phyloP scores from a whole-genome alignment of 2,113 vertebrate genomes.

The Urocitellus parryii region DNA sequence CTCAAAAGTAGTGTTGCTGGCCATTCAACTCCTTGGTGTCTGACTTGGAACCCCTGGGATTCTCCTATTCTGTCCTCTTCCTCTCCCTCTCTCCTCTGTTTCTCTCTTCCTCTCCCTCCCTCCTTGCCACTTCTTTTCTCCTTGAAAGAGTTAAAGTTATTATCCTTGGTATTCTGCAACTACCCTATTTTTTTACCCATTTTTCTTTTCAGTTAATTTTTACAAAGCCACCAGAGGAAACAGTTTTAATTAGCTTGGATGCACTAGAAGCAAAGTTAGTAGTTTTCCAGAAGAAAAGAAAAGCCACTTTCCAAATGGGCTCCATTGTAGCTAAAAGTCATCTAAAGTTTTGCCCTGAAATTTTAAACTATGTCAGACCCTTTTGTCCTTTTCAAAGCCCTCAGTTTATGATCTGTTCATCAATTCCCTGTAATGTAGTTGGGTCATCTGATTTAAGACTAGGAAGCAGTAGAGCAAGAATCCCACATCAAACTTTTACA shows the following conservation, averaged over 20 bases:
- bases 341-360: neutral
- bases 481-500: neutral
- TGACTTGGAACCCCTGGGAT: neutral
- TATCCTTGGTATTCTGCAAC: neutral
- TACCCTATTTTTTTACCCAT: neutral
- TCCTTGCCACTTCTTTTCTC: neutral
- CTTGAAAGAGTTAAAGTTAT: neutral
- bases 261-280: constrained; percentile 21
- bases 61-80: neutral
- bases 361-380: neutral
- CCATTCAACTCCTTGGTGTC: neutral
- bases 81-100: neutral
- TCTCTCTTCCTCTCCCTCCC: neutral
- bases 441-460: neutral
- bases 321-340: neutral
- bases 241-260: neutral
- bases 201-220: neutral
- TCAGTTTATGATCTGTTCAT: neutral
- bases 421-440: neutral
- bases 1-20: neutral
- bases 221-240: neutral
- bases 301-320: neutral
- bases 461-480: neutral
- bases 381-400: neutral
- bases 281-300: constrained; percentile 23